Conservation (phyloP, 2,113 vertebrate species). For the Chauna torquata region DNA sequence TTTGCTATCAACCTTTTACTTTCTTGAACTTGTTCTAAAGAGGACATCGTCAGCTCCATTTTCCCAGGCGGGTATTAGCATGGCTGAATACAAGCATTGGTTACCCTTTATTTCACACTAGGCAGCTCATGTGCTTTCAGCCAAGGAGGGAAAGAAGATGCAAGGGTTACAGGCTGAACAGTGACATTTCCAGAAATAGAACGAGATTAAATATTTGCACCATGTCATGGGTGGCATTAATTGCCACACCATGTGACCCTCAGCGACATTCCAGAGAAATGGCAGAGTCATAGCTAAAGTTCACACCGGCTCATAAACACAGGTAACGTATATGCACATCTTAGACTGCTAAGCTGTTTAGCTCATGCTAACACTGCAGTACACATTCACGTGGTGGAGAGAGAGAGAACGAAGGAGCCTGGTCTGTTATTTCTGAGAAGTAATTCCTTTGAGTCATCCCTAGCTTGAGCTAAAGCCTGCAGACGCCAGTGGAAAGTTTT, state of each 20-base stretch:
- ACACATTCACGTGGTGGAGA: not conserved
- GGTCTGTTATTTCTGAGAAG: not conserved
- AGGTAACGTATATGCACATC: not conserved
- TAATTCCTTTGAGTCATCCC: not conserved
- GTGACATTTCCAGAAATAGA: conserved; percentile 66
- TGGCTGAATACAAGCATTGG: no score
- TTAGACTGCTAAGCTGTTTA: not conserved
- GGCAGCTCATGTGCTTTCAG: not conserved
- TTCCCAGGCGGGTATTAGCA: not conserved
- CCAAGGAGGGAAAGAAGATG: not conserved
- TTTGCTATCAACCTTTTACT: not conserved
- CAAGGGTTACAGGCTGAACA: not conserved
- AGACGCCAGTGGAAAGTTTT: conserved; percentile 35
- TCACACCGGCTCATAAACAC: not conserved
- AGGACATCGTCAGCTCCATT: not conserved
- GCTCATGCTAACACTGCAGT: not conserved
- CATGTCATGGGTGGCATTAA: conserved; percentile 44
- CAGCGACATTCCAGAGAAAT: conserved; percentile 73
- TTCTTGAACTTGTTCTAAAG: not conserved
- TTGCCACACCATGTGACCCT: conserved; percentile 43
- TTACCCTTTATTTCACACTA: not conserved
- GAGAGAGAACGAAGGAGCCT: not conserved
- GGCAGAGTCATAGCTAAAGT: conserved; percentile 43
- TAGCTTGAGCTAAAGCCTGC: not conserved
- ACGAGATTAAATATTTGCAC: conserved; percentile 33